Base-by-base conservation (phyloP, 2,888 invertebrate genomes). In the Drosophila neonasuta region DNA sequence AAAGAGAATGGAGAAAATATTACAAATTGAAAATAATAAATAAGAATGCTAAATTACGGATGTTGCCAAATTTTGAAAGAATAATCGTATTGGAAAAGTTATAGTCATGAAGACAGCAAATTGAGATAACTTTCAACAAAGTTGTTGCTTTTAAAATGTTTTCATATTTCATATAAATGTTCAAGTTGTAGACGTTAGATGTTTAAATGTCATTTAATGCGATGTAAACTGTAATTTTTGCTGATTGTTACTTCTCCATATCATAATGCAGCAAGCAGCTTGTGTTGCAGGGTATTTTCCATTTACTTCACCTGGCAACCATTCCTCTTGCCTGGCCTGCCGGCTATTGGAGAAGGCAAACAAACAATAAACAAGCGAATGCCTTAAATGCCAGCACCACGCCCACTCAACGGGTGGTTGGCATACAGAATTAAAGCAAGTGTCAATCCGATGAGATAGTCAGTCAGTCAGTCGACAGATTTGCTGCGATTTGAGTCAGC, bases 401-500 rank as follows among this genome's bases (percentile, higher is more conserved):
- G 72, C 75, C 72, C 59, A 74, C 69, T 49, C 51, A 52, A 24
- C 49, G 42, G 59, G 34, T 42, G 32, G 15, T 44, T 29, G 39
- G 6, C 9, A n/a, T 36, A 66, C 54, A 50, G 45, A 64, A 77
- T 59, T 67, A 58, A 55, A 67, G 71, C 76, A 71, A 82, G 82
- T 79, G 80, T 57, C 65, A 77, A 65, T 77, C 52, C 57, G 71
- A 72, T 72, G 58, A 72, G 72, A 70, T 73, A 63, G 69, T 68
- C 64, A 66, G 45, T 52, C 52, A 52, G 44, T 65, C 58, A 58
- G 51, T 29, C 45, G 29, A 46, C 24, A 24, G 55, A 68, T 54
- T 68, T 57, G 51, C 46, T 62, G 57, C 15, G 71, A 64, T 69
- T 80, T 83, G 79, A 80, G 74, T 83, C 80, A 82, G 49, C 61